phyloP scores from a whole-genome alignment of 2,113 vertebrate genomes.

The Brevimyrus niger region DNA sequence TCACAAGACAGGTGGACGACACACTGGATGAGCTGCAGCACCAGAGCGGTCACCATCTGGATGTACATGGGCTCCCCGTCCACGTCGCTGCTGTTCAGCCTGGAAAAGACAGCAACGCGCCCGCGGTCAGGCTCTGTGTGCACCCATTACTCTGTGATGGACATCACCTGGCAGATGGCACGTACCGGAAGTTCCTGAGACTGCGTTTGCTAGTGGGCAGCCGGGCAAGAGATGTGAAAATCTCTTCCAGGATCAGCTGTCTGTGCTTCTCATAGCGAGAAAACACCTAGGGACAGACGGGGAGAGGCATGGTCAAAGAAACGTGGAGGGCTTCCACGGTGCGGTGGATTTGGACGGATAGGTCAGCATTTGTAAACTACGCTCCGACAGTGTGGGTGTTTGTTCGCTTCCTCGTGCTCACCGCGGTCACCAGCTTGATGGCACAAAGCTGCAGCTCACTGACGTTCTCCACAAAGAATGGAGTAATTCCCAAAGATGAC shows the following conservation, averaged over 20 bases:
- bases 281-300: constrained; percentile 51
- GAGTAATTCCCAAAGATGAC: constrained; percentile 97
- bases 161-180: not conserved
- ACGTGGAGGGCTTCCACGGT: not conserved
- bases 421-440: constrained; percentile 96
- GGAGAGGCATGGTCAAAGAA: not conserved
- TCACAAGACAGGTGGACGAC: constrained; percentile 87
- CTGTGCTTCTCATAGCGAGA: constrained; percentile 97
- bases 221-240: constrained; percentile 94
- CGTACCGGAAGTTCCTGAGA: constrained; percentile 91
- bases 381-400: not conserved
- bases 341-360: not conserved
- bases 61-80: constrained; percentile 96
- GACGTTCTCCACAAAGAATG: constrained; percentile 98
- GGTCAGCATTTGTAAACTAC: not conserved
- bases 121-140: not conserved
- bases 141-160: not conserved
- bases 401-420: constrained; percentile 55
- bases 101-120: constrained; percentile 35
- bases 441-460: constrained; percentile 94
- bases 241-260: constrained; percentile 94
- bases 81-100: constrained; percentile 91
- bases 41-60: constrained; percentile 95
- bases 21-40: constrained; percentile 95
- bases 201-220: constrained; percentile 97